These are phyloP conservation scores for Phalacrocorax brasilianus DNA, from an alignment of 2,113 vertebrate species.

Conservation along the genomic window DNA sequence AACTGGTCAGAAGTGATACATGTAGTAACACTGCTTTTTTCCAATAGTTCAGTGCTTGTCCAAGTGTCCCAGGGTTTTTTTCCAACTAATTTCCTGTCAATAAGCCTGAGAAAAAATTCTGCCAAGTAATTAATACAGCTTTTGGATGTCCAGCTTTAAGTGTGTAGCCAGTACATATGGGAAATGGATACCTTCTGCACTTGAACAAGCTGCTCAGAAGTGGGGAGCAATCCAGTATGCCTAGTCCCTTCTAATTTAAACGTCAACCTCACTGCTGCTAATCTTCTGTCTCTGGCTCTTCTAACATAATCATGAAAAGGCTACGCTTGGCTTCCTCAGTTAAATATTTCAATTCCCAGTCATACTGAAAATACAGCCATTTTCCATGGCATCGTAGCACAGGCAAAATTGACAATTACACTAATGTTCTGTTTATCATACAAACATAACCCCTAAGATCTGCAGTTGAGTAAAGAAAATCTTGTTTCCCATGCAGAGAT, in stretches of 20 bases:
- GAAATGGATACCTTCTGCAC: neutral
- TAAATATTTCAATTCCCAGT: constrained; percentile 11
- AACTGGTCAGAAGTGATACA: neutral
- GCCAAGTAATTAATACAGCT: neutral
- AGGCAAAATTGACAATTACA: neutral
- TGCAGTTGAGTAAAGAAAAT: neutral
- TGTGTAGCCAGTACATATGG: neutral
- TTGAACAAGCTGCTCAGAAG: neutral
- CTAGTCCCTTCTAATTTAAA: neutral
- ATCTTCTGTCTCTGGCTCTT: neutral
- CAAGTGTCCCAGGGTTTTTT: neutral
- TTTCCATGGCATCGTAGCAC: neutral
- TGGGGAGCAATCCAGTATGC: neutral
- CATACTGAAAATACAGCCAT: neutral
- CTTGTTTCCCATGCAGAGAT: neutral
- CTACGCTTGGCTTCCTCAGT: neutral
- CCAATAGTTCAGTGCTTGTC: neutral
- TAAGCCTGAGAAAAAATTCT: neutral
- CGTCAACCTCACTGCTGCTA: neutral
- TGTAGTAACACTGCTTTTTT: neutral
- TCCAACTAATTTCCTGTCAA: neutral
- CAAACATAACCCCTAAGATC: neutral
- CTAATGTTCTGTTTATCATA: neutral
- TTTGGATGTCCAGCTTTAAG: neutral
- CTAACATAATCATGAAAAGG: neutral